Percentiles rank a stretch among this genome's conserved stretches.
phyloP scores from a whole-genome alignment of 2,797 vertebrate species.

The Clarias fuscus region DNA sequence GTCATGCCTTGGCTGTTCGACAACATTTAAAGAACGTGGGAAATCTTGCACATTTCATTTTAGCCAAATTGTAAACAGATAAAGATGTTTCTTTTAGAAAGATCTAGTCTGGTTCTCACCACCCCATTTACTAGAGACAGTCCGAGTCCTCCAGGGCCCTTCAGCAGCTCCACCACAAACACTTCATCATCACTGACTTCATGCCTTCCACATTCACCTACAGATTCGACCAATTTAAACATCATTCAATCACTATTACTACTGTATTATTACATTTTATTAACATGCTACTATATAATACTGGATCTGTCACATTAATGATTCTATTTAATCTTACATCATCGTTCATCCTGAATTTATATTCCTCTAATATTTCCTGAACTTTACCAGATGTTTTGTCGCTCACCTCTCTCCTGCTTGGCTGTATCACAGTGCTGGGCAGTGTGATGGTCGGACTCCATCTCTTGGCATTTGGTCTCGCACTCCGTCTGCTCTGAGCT shows the following conservation, averaged over 20 bases:
- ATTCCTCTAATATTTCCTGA: background rate
- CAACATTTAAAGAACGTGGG: background rate
- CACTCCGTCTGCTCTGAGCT: slow-evolving; percentile 50
- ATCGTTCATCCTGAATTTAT: background rate
- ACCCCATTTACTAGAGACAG: slow-evolving; percentile 74
- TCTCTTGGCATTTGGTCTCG: slow-evolving; percentile 41
- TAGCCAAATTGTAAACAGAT: background rate
- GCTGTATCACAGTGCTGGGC: slow-evolving; percentile 43
- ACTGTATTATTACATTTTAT: background rate
- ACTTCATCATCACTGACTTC: slow-evolving; percentile 67
- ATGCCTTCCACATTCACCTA: slow-evolving; percentile 53
- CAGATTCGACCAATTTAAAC: slow-evolving; percentile 54
- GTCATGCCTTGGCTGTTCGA: background rate
- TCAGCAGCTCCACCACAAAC: slow-evolving; percentile 75
- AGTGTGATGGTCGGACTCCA: background rate
- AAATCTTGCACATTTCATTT: background rate
- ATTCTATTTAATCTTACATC: background rate
- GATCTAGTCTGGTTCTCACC: slow-evolving; percentile 62
- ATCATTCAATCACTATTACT: background rate
- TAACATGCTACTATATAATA: background rate
- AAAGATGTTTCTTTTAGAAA: background rate
- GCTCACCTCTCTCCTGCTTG: slow-evolving; percentile 61
- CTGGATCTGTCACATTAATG: background rate
- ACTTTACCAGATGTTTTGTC: background rate
- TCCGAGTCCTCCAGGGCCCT: slow-evolving; percentile 70